Conservation (phyloP, 2,113 vertebrate species). For the Carollia perspicillata region DNA sequence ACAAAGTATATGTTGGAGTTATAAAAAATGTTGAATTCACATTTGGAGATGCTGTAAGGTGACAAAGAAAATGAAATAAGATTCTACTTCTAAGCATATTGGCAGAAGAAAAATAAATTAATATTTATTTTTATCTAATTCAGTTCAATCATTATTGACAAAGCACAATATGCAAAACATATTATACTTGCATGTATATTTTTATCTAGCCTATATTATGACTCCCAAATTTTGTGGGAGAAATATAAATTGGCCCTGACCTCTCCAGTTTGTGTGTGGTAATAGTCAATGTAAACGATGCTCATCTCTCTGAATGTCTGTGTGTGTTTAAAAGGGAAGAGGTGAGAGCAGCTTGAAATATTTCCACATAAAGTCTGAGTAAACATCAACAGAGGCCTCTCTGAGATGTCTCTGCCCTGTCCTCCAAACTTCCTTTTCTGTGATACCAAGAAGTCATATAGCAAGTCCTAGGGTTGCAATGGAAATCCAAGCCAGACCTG, state of each 20-base stretch:
- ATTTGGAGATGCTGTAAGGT: neutral
- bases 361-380: conserved; percentile 41
- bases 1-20: neutral
- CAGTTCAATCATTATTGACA: neutral
- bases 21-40: neutral
- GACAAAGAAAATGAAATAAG: neutral
- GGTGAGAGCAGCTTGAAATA: neutral
- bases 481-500: conserved; percentile 65
- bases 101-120: neutral
- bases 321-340: conserved; percentile 22
- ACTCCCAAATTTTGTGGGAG: neutral
- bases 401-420: conserved; percentile 27
- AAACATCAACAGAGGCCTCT: conserved; percentile 50
- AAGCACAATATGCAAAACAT: neutral
- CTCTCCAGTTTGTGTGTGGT: conserved; percentile 41
- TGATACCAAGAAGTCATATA: neutral
- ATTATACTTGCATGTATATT: neutral
- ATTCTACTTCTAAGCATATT: neutral
- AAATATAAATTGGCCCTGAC: conserved; percentile 57
- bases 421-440: conserved; percentile 35
- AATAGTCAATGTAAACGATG: conserved; percentile 67
- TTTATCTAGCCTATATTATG: neutral
- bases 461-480: conserved; percentile 51
- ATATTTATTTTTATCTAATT: neutral
- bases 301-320: conserved; percentile 50